Evolutionary conservation across 2,113 vertebrate genomes (phyloP), one percentile per base, ranked within the genome.

Genomic region (Sylvietta virens): DNA sequence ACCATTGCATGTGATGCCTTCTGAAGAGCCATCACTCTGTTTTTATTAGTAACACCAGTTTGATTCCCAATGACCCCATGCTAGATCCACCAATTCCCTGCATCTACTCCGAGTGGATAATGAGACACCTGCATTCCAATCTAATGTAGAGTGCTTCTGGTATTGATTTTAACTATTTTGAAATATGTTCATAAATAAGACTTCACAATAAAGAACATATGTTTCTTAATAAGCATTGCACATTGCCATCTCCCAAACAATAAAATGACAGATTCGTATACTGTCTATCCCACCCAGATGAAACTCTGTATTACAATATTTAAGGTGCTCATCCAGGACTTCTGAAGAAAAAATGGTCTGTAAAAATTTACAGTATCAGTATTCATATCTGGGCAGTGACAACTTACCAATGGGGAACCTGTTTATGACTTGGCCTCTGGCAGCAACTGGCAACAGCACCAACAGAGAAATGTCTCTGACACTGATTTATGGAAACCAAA

Each of bases 1-100:
- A 69, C 1, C 1, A 51, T 0, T n/a, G 57, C 33, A 58, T 2
- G 12, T 10, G 22, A 51, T 4, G 13, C 16, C 9, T 76, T 45
- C 62, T 42, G 19, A 70, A 61, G 17, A 64, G 48, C 7, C 40
- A 65, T 15, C 15, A 17, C 13, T 70, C 44, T 9, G 10, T 10
- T 81, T 62, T 76, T 22, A 40, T 56, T 21, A 17, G 2, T 14
- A 69, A 81, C 17, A n/a, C 22, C 31, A 28, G 27, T 65, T 33
- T 76, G 28, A 86, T 13, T 81, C 37, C 24, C 15, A 74, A 8
- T 3, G 44, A n/a, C n/a, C n/a, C n/a, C 28, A 33, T 11, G 5
- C 42, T 31, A 66, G 37, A 70, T 39, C 84, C 10, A 83, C 30
- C 21, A 58, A 4, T 24, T 53, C 48, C 37, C 51, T 40, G 17